These are phyloP conservation scores for Bruchidius siliquastri DNA, from an alignment of 2,888 invertebrate species.

Conservation along the genomic window DNA sequence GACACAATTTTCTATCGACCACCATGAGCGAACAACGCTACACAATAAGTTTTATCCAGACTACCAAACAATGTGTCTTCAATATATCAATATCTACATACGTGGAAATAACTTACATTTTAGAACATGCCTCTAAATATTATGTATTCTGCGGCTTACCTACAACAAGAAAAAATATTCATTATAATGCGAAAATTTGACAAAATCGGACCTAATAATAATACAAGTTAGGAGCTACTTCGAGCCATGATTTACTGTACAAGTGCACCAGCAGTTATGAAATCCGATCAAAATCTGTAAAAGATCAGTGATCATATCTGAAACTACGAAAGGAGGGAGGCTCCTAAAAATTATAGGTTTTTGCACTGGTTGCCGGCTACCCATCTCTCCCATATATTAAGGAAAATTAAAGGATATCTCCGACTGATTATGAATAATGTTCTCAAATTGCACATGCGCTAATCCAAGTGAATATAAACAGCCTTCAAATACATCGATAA, in stretches of 20 bases:
- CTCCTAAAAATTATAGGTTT: background rate
- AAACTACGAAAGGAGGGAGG: background rate
- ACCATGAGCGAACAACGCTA: no score
- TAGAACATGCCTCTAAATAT: background rate
- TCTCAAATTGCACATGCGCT: background rate
- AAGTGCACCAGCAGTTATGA: background rate
- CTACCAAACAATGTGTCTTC: no score
- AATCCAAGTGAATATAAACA: background rate
- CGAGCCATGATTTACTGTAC: no score
- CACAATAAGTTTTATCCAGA: no score
- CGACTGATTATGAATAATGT: background rate
- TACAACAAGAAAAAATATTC: no score
- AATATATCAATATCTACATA: no score
- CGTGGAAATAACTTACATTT: no score
- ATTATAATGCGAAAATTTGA: no score
- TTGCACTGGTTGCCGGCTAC: background rate
- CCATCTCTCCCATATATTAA: background rate
- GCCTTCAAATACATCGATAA: background rate
- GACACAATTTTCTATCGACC: no score
- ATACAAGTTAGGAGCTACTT: no score
- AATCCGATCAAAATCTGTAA: background rate
- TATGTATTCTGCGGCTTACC: background rate
- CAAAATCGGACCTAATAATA: no score
- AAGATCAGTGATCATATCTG: background rate
- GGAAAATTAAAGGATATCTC: background rate